phyloP scores from a whole-genome alignment of 2,797 vertebrate species.

The Manis pentadactyla region DNA sequence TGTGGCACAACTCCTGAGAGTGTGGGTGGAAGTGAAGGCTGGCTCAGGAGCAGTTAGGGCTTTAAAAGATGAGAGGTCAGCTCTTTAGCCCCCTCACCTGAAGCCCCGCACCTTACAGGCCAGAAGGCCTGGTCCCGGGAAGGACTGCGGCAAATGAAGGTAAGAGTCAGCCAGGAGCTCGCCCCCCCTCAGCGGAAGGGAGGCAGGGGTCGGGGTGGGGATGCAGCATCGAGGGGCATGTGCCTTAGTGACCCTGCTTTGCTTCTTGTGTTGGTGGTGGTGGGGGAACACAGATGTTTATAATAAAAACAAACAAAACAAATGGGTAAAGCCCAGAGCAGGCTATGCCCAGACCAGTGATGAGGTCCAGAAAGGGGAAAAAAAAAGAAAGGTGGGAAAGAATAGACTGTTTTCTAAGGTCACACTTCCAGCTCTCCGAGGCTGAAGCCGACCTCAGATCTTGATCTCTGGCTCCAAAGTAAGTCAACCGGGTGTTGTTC shows the following conservation, averaged over 20 bases:
- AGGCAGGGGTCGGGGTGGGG: accelerated
- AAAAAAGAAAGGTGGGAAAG: too few species aligned
- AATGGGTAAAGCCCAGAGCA: neutral
- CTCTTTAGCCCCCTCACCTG: accelerated
- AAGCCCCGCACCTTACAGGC: neutral
- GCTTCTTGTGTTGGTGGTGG: too few species aligned
- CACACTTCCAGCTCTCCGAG: neutral
- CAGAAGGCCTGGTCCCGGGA: neutral
- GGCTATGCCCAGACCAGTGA: neutral
- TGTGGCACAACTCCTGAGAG: accelerated
- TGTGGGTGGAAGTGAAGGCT: neutral
- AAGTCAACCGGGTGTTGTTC: too few species aligned
- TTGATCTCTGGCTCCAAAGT: too few species aligned
- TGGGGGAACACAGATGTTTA: neutral
- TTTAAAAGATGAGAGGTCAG: neutral
- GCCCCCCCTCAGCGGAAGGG: neutral
- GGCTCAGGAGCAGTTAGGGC: accelerated
- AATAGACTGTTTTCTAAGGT: too few species aligned
- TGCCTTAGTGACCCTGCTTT: too few species aligned
- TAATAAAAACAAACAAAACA: neutral
- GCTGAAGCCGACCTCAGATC: neutral
- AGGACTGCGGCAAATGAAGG: neutral
- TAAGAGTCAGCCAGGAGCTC: accelerated
- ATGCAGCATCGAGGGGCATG: accelerated
- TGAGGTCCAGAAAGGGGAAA: neutral